phyloP scores from a whole-genome alignment of 1,140 invertebrate genomes.

The Drosophila athabasca region DNA sequence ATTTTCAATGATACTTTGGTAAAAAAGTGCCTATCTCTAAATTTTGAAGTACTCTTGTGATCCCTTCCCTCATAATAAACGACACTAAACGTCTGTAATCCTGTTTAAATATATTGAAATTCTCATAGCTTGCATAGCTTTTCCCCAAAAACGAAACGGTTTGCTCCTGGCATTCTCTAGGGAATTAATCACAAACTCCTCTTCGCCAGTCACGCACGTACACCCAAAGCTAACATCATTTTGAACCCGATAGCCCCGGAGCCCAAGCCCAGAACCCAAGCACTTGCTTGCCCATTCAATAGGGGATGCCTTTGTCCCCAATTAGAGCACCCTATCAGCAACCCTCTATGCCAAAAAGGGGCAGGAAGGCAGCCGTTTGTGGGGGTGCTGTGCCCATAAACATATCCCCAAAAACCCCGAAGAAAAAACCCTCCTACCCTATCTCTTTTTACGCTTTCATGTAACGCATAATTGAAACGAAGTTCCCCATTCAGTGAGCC shows the following conservation, averaged over 20 bases:
- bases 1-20: too few species aligned
- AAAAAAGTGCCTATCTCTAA: too few species aligned
- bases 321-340: constrained; percentile 50
- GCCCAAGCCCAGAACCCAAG: not conserved
- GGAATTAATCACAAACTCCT: too few species aligned
- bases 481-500: constrained; percentile 66
- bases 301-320: constrained; percentile 31
- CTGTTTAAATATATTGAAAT: too few species aligned
- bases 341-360: not conserved
- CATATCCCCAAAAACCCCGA: constrained; percentile 15
- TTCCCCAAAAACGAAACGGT: too few species aligned
- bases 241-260: not conserved
- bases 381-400: constrained; percentile 12
- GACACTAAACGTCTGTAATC: too few species aligned
- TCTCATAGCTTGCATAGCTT: too few species aligned
- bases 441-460: constrained; percentile 50
- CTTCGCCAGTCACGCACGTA: too few species aligned
- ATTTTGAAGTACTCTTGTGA: too few species aligned
- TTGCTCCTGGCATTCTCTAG: too few species aligned
- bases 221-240: not conserved
- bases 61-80: too few species aligned
- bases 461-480: constrained; percentile 72
- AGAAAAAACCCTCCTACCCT: not conserved
- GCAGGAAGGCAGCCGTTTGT: constrained; percentile 4
- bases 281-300: not conserved